Base-by-base conservation (phyloP, 2,888 invertebrate species). In the Drosophila mercatorum region DNA sequence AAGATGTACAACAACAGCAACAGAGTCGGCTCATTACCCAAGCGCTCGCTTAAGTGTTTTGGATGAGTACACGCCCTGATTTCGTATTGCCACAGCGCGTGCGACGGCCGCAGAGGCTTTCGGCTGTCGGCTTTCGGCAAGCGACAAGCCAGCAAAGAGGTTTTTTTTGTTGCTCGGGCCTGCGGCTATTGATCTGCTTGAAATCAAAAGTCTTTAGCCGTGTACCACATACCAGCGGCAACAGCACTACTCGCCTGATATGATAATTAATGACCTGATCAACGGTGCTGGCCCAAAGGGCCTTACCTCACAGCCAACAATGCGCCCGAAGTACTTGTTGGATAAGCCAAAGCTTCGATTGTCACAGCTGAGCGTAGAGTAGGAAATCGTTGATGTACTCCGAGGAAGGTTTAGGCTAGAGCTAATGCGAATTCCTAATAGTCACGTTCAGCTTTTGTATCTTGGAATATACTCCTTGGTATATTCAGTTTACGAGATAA, bases 181-280 rank as follows among this genome's bases (percentile, higher is more conserved):
- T 73, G 75, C 80, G 81, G 84, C 85, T 87, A 88, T 88, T 88
- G 84, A 88, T 90, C 88, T 90, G 82, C 81, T 83, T 75, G 91
- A 91, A 91, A 91, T 91, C 91, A 91, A 92, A 91, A 92, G 91
- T 91, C 84, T 88, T 89, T 83, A 81, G 75, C 53, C 72, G 68
- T 74, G 65, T 75, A 61, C 69, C 68, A 72, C 80, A 66, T 74
- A 57, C 68, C 84, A n/a, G 7, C 22, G 22, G 5, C 26, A 8
- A 14, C 28, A 8, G 5, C 28, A 4, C 14, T 26, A 28, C 12
- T 36, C 46, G 69, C 60, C 81, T 79, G 80, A 88, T 90, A 81
- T 78, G 78, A 83, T 83, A 87, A 90, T 89, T 89, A 88, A 87
- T 90, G 91, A 90, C 72, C 77, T 69, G 72, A 75, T 83, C 57